A percentile compares a stretch with the other conserved stretches of the same genome.
Evolutionary conservation across 2,113 vertebrate genomes (phyloP).

Genomic region (Propithecus coquereli): DNA sequence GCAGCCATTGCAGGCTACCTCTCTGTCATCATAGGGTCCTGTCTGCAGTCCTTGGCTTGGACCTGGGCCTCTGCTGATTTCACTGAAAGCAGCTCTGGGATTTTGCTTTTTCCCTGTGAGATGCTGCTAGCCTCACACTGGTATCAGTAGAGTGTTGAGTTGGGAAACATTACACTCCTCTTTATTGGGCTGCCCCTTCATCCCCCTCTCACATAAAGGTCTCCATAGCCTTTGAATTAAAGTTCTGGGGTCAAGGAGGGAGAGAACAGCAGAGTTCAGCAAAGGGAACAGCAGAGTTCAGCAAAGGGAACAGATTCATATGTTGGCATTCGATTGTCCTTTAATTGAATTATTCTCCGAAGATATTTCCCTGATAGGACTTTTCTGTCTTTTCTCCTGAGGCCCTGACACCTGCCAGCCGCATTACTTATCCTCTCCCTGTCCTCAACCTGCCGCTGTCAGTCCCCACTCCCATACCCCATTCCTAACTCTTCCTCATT

Average conservation of each 20-base stretch:
- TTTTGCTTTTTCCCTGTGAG: not conserved
- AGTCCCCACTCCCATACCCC: too few species aligned
- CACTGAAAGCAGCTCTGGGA: not conserved
- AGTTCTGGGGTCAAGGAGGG: not conserved
- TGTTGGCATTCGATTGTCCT: not conserved
- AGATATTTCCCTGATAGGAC: not conserved
- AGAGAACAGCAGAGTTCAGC: not conserved
- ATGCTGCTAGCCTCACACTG: not conserved
- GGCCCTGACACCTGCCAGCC: rapidly evolving
- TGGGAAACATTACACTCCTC: not conserved
- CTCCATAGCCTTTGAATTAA: not conserved
- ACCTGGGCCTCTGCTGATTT: not conserved
- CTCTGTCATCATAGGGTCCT: not conserved
- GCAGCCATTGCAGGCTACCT: too few species aligned
- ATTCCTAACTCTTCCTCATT: not conserved
- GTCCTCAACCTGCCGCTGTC: too few species aligned
- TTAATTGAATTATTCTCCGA: not conserved
- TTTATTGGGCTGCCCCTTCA: not conserved
- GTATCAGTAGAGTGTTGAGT: not conserved
- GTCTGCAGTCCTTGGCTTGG: not conserved
- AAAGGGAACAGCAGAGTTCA: not conserved
- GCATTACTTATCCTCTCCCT: rapidly evolving
- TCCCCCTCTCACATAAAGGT: not conserved
- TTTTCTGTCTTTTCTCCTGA: not conserved
- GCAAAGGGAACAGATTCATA: not conserved